phyloP scores from a whole-genome alignment of 2,888 invertebrate genomes.

The Buathra laborator region DNA sequence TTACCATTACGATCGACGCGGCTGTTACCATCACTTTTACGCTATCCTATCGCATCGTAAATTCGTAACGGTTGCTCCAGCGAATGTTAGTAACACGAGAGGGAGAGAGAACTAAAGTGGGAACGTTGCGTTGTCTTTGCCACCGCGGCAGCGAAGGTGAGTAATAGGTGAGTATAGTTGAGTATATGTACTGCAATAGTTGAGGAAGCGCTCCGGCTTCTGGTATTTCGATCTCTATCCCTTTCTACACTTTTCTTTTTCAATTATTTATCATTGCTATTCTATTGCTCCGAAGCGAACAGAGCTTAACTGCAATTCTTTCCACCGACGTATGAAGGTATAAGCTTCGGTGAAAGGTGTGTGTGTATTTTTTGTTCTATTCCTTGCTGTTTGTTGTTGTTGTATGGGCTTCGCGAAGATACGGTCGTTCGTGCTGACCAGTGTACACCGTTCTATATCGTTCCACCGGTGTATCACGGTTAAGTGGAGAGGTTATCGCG shows the following conservation, averaged over 20 bases:
- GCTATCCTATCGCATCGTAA: conserved; percentile 65
- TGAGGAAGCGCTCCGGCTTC: conserved; percentile 34
- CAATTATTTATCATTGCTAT: conserved; percentile 2
- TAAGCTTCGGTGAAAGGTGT: background rate
- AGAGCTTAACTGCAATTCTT: background rate
- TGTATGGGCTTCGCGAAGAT: background rate
- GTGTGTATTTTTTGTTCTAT: background rate
- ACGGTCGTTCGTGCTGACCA: conserved; percentile 13
- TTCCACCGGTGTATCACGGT: conserved; percentile 52
- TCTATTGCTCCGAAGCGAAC: conserved; percentile 2
- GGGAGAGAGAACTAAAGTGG: conserved; percentile 15
- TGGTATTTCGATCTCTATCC: conserved; percentile 57
- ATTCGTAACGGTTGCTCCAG: conserved; percentile 62
- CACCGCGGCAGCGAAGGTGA: conserved; percentile 43
- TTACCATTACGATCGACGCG: conserved; percentile 65
- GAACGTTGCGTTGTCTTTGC: conserved; percentile 44
- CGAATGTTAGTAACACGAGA: conserved; percentile 35
- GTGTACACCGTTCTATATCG: conserved; percentile 6
- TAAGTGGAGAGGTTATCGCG: conserved; percentile 71
- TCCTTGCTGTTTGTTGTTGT: background rate
- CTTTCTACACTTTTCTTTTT: conserved; percentile 29
- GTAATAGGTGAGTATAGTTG: conserved; percentile 47
- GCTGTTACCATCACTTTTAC: conserved; percentile 67
- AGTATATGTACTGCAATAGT: conserved; percentile 19
- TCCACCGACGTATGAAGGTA: background rate